phyloP scores from a whole-genome alignment of 2,888 invertebrate genomes.

The Hofmannophila pseudospretella region DNA sequence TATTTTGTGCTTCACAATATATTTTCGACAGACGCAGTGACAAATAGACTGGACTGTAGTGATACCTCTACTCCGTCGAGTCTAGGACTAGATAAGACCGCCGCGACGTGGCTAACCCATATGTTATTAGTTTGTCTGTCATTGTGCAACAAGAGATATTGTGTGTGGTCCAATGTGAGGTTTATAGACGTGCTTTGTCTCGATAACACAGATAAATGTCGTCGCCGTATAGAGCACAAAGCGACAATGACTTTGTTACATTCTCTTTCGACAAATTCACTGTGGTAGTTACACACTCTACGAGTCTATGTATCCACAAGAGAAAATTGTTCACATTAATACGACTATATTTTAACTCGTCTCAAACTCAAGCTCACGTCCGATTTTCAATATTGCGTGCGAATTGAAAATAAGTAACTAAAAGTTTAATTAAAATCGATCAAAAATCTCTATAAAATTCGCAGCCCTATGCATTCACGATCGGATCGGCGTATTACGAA shows the following conservation, averaged over 20 bases:
- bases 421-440: constrained; percentile 66
- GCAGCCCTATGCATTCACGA: constrained; percentile 75
- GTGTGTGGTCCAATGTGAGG: constrained; percentile 75
- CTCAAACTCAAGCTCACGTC: constrained; percentile 5
- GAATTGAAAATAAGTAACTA: constrained; percentile 37
- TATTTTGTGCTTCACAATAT: constrained; percentile 29
- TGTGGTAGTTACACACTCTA: constrained; percentile 46
- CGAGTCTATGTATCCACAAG: constrained; percentile 29
- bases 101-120: constrained; percentile 59
- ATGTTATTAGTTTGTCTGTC: constrained; percentile 64
- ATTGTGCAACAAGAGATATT: constrained; percentile 66
- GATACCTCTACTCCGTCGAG: constrained; percentile 60
- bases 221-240: constrained; percentile 67
- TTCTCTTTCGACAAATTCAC: constrained; percentile 66
- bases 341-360: constrained; percentile 21
- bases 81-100: constrained; percentile 53
- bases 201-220: constrained; percentile 76
- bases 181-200: constrained; percentile 73
- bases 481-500: constrained; percentile 71
- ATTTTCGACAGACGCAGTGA: constrained; percentile 44
- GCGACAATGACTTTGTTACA: constrained; percentile 65
- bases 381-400: constrained; percentile 19
- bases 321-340: constrained; percentile 22
- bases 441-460: constrained; percentile 66
- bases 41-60: constrained; percentile 31